Conservation (phyloP, 2,888 invertebrate genomes). For the Aspidapion aeneum region DNA sequence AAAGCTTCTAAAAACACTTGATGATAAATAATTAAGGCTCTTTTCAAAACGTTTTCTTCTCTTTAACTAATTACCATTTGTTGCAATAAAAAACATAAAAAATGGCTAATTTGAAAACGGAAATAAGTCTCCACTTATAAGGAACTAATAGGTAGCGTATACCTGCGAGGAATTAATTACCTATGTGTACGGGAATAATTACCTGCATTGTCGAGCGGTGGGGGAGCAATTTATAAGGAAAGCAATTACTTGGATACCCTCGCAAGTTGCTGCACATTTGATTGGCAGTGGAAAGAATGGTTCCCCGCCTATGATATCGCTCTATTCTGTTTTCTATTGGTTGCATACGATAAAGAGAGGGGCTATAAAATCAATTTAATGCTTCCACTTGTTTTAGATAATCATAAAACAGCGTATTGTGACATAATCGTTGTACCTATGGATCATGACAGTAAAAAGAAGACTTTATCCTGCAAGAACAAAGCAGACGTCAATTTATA, state of each 20-base stretch:
- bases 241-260: constrained; percentile 32
- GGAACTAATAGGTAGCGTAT: constrained; percentile 15
- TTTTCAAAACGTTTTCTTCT: too few species aligned
- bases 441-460: constrained; percentile 20
- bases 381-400: constrained; percentile 43
- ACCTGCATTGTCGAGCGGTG: constrained; percentile 25
- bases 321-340: constrained; percentile 44
- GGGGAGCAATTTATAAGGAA: constrained; percentile 26
- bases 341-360: constrained; percentile 39
- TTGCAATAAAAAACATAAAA: constrained; percentile 10
- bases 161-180: constrained; percentile 43
- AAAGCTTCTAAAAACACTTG: too few species aligned
- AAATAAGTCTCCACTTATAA: background rate
- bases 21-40: too few species aligned
- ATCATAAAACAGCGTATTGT: constrained; percentile 38
- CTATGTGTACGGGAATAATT: constrained; percentile 40
- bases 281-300: constrained; percentile 45
- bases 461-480: background rate
- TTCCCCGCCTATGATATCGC: constrained; percentile 43
- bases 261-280: constrained; percentile 31
- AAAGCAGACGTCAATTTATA: background rate
- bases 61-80: too few species aligned
- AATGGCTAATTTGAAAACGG: background rate
- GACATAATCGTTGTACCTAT: constrained; percentile 28
- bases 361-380: constrained; percentile 52